phyloP scores from a whole-genome alignment of 2,888 invertebrate genomes.

The Nudaria mundana region DNA sequence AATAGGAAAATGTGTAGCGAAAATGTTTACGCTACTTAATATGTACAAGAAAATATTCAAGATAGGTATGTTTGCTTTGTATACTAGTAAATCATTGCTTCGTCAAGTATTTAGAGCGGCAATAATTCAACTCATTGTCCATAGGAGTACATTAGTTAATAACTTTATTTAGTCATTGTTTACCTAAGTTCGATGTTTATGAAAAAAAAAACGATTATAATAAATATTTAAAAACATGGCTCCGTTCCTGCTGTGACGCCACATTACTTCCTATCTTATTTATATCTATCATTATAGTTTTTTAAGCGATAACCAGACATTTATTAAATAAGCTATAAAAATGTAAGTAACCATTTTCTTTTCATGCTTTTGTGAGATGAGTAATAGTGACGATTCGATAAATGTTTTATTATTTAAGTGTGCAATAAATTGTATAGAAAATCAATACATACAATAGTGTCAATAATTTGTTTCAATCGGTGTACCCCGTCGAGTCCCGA shows the following conservation, averaged over 20 bases:
- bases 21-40: too few relatives aligned
- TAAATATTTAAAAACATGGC: slow-evolving; percentile 63
- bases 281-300: slow-evolving; percentile 69
- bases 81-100: too few relatives aligned
- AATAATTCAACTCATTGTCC: slow-evolving; percentile 39
- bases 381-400: slow-evolving; percentile 46
- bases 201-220: slow-evolving; percentile 53
- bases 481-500: slow-evolving; percentile 59
- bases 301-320: slow-evolving; percentile 51
- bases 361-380: slow-evolving; percentile 50
- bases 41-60: too few relatives aligned
- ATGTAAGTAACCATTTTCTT: slow-evolving; percentile 41
- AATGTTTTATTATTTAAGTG: slow-evolving; percentile 60
- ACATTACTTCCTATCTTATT: slow-evolving; percentile 69
- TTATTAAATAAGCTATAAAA: slow-evolving; percentile 51
- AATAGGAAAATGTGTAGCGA: too few relatives aligned
- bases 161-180: slow-evolving; percentile 76
- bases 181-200: slow-evolving; percentile 72
- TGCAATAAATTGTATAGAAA: slow-evolving; percentile 76
- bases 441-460: slow-evolving; percentile 63
- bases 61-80: too few relatives aligned
- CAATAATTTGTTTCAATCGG: slow-evolving; percentile 62
- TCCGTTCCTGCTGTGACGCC: slow-evolving; percentile 74
- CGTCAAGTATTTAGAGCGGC: slow-evolving; percentile 14
- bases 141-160: slow-evolving; percentile 68